Evolutionary conservation across 2,113 vertebrate genomes (phyloP).

Genomic region (Coregonus clupeaformis): DNA sequence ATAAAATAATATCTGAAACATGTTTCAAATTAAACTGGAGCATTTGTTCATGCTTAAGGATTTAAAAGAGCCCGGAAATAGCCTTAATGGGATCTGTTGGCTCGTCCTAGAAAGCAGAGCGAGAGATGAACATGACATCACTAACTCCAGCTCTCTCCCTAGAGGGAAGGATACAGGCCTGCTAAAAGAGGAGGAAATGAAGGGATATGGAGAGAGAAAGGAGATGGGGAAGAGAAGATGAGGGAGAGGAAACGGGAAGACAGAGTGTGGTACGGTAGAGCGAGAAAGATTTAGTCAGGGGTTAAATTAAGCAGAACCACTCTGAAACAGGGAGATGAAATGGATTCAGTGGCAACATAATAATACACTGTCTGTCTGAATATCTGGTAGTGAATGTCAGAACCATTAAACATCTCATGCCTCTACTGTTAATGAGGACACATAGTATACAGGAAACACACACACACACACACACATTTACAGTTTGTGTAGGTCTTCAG

Average conservation of each 20-base stretch:
- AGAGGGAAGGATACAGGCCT: slow-evolving; percentile 6
- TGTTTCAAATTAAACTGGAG: no score
- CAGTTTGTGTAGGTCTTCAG: not conserved
- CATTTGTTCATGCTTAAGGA: no score
- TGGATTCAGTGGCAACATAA: not conserved
- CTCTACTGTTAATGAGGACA: not conserved
- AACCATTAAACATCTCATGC: not conserved
- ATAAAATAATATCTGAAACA: no score
- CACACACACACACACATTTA: slow-evolving; percentile 8
- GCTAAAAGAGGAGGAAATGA: slow-evolving; percentile 20
- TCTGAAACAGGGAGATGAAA: not conserved
- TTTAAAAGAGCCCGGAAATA: no score
- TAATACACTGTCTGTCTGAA: not conserved
- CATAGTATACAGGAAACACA: not conserved
- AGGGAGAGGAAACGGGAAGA: not conserved
- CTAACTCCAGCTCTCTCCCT: not conserved
- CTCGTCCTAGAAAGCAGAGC: no score
- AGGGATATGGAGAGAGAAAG: slow-evolving; percentile 2
- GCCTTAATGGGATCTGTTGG: no score
- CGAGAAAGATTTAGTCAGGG: not conserved
- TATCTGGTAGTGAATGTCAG: not conserved
- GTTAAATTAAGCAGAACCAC: slow-evolving; percentile 10
- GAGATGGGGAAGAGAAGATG: not conserved
- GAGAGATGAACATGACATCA: no score
- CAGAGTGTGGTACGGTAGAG: not conserved